These are phyloP conservation scores for Nasonia giraulti DNA, from an alignment of 1,140 invertebrate genomes.

Conservation along the genomic window DNA sequence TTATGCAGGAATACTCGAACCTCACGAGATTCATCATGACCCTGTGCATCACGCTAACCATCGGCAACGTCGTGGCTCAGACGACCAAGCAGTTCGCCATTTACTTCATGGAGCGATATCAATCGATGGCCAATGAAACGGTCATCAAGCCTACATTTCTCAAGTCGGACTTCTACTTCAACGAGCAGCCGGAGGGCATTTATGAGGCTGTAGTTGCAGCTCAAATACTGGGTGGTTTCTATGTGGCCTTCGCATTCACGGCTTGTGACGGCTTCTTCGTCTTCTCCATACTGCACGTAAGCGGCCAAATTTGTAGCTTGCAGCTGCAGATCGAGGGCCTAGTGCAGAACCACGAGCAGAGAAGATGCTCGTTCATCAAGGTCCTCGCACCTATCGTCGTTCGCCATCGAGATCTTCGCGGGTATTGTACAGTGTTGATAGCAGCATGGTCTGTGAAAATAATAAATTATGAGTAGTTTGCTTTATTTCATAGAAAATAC, in stretches of 20 bases:
- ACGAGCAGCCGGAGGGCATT: no score
- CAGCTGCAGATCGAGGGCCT: constrained; percentile 2
- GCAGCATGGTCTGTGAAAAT: not conserved
- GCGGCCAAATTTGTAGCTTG: constrained; percentile 31
- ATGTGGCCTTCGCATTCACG: not conserved
- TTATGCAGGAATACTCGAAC: no score
- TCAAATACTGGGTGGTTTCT: no score
- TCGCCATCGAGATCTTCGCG: not conserved
- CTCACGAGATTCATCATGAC: no score
- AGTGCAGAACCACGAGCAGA: not conserved
- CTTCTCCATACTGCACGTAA: constrained; percentile 31
- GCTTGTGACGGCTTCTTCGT: constrained; percentile 29
- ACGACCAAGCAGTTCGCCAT: no score
- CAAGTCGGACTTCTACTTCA: no score
- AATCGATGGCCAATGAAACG: no score
- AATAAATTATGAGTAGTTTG: not conserved
- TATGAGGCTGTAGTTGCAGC: no score
- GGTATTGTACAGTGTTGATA: not conserved
- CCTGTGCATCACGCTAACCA: no score
- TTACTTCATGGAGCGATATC: no score
- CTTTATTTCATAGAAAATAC: not conserved
- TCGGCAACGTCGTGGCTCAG: no score
- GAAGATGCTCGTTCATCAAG: not conserved
- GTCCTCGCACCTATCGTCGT: not conserved
- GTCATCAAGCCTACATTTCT: no score